phyloP scores from a whole-genome alignment of 2,113 vertebrate genomes.

The Tamias sibiricus region DNA sequence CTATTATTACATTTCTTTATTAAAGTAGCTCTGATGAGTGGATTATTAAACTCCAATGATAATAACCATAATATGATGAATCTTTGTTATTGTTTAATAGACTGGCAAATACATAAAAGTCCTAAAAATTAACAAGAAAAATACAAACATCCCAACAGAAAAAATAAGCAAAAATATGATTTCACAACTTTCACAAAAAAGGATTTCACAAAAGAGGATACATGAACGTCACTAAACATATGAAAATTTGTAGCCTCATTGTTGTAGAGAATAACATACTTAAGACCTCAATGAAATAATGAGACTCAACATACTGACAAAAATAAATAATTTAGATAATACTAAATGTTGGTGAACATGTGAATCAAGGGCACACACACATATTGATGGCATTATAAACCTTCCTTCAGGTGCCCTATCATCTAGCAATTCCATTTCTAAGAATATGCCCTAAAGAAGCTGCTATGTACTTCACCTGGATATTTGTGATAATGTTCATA shows the following conservation, averaged over 20 bases:
- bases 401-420: neutral
- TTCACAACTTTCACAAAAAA: neutral
- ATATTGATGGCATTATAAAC: neutral
- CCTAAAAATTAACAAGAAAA: conserved; percentile 2
- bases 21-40: neutral
- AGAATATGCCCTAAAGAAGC: neutral
- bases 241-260: conserved; percentile 8
- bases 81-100: neutral
- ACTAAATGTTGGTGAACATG: neutral
- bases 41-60: neutral
- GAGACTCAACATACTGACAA: neutral
- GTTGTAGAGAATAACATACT: neutral
- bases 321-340: neutral
- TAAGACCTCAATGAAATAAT: neutral
- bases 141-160: neutral
- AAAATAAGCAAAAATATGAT: neutral
- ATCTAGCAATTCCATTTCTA: neutral
- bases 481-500: neutral
- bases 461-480: neutral
- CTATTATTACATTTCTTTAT: neutral
- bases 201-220: neutral
- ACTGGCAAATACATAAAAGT: neutral
- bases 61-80: neutral
- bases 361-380: neutral
- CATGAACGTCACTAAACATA: neutral